Conservation (phyloP, 2,888 invertebrate species). For the Neoaliturus tenellus region DNA sequence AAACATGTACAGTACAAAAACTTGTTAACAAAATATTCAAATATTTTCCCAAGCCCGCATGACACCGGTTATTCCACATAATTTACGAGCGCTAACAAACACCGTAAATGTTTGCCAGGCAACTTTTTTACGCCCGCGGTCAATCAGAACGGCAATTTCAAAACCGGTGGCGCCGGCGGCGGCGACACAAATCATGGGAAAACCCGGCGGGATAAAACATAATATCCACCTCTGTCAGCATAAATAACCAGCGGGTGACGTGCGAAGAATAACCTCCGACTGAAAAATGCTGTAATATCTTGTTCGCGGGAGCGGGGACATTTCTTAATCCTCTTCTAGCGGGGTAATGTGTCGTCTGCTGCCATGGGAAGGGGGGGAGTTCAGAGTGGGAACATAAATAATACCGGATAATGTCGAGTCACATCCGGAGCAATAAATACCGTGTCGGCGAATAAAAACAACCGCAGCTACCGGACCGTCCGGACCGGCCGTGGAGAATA, state of each 20-base stretch:
- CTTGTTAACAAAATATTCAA: too few relatives aligned
- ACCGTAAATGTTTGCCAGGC: too few relatives aligned
- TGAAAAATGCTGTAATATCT: constrained; percentile 49
- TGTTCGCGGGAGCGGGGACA: constrained; percentile 48
- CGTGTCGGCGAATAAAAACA: constrained; percentile 31
- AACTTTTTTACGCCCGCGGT: neutral
- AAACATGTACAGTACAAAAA: too few relatives aligned
- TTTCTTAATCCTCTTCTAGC: constrained; percentile 39
- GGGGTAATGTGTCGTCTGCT: constrained; percentile 15
- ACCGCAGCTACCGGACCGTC: constrained; percentile 11
- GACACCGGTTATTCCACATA: neutral
- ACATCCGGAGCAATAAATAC: constrained; percentile 43
- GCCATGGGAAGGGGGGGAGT: too few relatives aligned
- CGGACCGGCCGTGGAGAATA: constrained; percentile 10
- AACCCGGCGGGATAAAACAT: constrained; percentile 2
- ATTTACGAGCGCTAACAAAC: neutral
- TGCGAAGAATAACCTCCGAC: constrained; percentile 16
- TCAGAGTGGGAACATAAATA: constrained; percentile 7
- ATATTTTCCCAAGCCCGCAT: too few relatives aligned
- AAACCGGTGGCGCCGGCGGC: constrained; percentile 13
- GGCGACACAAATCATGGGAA: neutral
- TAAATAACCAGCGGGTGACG: constrained; percentile 41
- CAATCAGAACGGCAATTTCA: neutral
- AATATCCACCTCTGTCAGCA: constrained; percentile 29
- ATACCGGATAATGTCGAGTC: constrained; percentile 35